Evolutionary conservation across 2,888 invertebrate species (phyloP).

Genomic region (Bruchidius siliquastri): DNA sequence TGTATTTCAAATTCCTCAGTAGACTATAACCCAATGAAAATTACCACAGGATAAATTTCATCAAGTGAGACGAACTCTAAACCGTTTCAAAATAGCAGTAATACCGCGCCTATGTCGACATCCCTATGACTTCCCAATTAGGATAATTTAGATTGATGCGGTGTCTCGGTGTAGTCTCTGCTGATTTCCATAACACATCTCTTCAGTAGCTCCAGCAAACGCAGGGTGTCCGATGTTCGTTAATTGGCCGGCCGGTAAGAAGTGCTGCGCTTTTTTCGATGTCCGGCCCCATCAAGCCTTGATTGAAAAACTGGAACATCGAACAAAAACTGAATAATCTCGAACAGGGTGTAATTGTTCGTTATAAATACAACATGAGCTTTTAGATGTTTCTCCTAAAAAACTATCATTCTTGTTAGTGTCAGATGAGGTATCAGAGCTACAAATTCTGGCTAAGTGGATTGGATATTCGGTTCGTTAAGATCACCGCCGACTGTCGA

Average conservation of each 20-base stretch:
- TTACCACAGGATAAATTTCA: no score
- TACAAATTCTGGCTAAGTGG: not conserved
- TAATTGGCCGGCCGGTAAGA: not conserved
- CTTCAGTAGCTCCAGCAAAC: not conserved
- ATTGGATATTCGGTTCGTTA: not conserved
- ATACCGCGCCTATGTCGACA: not conserved
- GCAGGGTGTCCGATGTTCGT: not conserved
- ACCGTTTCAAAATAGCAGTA: no score
- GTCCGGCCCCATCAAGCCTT: not conserved
- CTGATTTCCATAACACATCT: not conserved
- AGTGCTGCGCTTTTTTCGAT: not conserved
- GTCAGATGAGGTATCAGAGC: not conserved
- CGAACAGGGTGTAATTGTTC: not conserved
- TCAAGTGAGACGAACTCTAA: no score
- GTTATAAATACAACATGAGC: not conserved
- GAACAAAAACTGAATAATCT: not conserved
- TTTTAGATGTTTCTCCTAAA: not conserved
- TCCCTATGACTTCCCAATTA: constrained; percentile 2
- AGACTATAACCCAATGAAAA: no score
- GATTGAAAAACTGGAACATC: not conserved
- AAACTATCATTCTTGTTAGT: not conserved
- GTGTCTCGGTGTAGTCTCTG: constrained; percentile 2
- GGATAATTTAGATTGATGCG: constrained; percentile 17
- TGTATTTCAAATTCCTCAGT: no score
- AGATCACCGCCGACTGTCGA: no score